These are phyloP conservation scores for Notarius quadriscutis DNA, from an alignment of 2,113 vertebrate genomes.

Conservation along the genomic window DNA sequence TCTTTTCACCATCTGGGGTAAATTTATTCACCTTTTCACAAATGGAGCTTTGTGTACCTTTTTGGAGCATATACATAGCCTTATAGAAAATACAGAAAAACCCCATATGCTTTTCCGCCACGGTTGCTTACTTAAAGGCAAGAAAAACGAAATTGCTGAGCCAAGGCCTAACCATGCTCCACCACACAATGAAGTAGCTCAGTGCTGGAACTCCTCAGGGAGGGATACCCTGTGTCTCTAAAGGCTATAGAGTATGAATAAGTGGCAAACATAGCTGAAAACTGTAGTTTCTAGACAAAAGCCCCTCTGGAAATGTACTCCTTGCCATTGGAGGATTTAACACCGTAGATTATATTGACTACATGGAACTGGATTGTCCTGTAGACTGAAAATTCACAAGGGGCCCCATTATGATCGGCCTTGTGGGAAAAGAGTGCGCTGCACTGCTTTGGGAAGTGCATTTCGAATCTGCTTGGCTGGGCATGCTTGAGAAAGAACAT, in stretches of 20 bases:
- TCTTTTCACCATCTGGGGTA: conserved; percentile 13
- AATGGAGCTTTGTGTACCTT: background rate
- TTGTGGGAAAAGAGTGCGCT: background rate
- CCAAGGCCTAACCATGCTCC: conserved; percentile 2
- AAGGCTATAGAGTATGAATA: conserved; percentile 26
- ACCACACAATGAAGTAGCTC: background rate
- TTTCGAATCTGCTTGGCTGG: conserved; percentile 14
- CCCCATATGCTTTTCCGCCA: background rate
- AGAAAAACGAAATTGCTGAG: background rate
- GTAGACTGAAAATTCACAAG: conserved; percentile 12
- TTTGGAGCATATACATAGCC: background rate
- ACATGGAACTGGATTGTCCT: background rate
- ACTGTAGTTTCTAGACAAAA: conserved; percentile 17
- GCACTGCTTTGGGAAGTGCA: conserved; percentile 2
- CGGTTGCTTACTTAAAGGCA: background rate
- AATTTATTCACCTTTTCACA: conserved; percentile 14
- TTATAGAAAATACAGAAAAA: background rate
- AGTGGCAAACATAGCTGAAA: conserved; percentile 16
- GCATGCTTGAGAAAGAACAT: background rate
- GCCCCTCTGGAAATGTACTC: conserved; percentile 4
- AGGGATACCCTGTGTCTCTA: conserved; percentile 25
- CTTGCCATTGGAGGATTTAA: conserved; percentile 29
- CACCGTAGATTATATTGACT: conserved; percentile 33
- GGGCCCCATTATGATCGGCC: background rate
- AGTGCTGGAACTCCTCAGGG: background rate